A percentile compares a stretch with the other conserved stretches of the same genome.
These are phyloP conservation scores for Pegoplata infirma DNA, from an alignment of 2,888 invertebrate genomes.

Conservation along the genomic window DNA sequence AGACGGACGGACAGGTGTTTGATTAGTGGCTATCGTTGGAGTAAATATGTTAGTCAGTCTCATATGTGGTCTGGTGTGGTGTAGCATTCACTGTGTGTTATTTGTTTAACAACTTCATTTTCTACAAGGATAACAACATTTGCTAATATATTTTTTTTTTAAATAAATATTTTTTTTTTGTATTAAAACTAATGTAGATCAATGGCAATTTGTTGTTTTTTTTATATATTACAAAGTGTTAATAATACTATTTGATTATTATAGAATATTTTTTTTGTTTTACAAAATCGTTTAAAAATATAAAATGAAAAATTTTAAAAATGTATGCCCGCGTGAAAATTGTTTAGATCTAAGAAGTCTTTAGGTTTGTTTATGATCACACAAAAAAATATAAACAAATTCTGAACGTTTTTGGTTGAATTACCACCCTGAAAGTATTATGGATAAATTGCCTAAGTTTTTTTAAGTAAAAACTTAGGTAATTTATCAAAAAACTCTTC, in stretches of 20 bases:
- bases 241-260: constrained; percentile 19
- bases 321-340: no score
- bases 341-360: no score
- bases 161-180: constrained; percentile 7
- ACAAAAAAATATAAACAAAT: no score
- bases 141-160: constrained; percentile 34
- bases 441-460: no score
- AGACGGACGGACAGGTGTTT: background rate
- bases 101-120: constrained; percentile 49
- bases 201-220: constrained; percentile 44
- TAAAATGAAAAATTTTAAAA: background rate
- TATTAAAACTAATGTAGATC: constrained; percentile 53
- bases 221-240: constrained; percentile 14
- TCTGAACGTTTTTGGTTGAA: no score
- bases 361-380: no score
- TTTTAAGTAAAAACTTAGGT: no score
- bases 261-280: background rate
- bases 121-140: constrained; percentile 60
- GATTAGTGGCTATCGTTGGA: background rate
- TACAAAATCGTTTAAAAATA: background rate
- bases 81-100: constrained; percentile 18
- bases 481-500: no score
- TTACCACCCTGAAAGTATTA: no score
- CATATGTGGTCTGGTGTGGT: background rate
- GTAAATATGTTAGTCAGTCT: background rate